phyloP scores from a whole-genome alignment of 2,888 invertebrate species.

The Eurytoma adleriae region DNA sequence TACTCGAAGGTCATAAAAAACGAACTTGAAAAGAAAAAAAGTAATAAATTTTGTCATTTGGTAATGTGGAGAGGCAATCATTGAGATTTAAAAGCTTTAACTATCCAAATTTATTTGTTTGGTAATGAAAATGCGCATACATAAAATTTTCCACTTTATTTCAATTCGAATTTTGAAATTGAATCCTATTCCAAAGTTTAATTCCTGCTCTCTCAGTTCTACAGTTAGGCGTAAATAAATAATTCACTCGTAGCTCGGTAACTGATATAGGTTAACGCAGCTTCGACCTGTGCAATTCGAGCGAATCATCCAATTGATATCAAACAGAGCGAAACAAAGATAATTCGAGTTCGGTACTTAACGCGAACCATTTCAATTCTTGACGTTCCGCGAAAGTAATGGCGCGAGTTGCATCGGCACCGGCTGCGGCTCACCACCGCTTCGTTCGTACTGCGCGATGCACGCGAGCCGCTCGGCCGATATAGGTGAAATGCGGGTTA shows the following conservation, averaged over 20 bases:
- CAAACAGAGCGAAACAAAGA: slow-evolving; percentile 1
- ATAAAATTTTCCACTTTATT: no score
- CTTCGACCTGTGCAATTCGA: slow-evolving; percentile 14
- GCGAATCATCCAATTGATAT: slow-evolving; percentile 35
- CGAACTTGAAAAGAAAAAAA: no score
- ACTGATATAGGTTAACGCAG: slow-evolving; percentile 16
- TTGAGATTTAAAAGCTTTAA: no score
- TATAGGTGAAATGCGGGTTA: slow-evolving; percentile 60
- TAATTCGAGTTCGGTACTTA: slow-evolving; percentile 5
- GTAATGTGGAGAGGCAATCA: no score
- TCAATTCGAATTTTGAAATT: not conserved
- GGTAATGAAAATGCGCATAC: no score
- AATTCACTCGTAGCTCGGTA: no score
- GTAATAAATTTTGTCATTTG: no score
- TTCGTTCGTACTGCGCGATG: not conserved
- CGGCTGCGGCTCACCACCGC: not conserved
- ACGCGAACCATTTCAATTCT: slow-evolving; percentile 32
- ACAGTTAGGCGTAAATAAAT: not conserved
- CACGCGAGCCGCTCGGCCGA: slow-evolving; percentile 58
- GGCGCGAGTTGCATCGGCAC: no score
- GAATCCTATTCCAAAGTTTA: not conserved
- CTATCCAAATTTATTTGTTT: no score
- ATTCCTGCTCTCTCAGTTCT: not conserved
- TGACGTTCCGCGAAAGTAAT: not conserved
- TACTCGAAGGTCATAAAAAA: no score